Conservation (phyloP, 1,140 invertebrate genomes). For the Notospermus geniculatus region DNA sequence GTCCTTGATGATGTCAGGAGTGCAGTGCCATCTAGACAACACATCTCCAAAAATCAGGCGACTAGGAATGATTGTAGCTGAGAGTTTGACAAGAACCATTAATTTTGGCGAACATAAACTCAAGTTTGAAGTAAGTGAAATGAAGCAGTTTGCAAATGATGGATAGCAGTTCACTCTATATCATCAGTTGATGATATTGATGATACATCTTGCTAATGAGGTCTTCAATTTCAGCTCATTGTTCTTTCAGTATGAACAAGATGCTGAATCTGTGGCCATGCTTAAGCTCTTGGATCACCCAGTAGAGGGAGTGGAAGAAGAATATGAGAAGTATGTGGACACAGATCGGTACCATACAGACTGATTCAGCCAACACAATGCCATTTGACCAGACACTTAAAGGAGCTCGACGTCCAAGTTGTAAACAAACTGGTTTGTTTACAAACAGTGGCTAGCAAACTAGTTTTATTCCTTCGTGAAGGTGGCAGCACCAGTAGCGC, state of each 20-base stretch:
- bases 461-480: no score
- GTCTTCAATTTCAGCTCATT: no score
- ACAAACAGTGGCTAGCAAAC: no score
- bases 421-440: no score
- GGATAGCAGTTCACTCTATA: background rate
- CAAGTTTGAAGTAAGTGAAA: conserved; percentile 49
- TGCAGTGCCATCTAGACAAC: conserved; percentile 74
- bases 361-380: no score
- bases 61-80: conserved; percentile 77
- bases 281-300: conserved; percentile 19
- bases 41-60: conserved; percentile 63
- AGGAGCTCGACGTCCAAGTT: no score
- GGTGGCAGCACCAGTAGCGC: no score
- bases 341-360: no score
- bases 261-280: conserved; percentile 22
- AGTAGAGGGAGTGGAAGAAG: conserved; percentile 12
- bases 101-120: conserved; percentile 53
- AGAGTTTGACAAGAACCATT: conserved; percentile 66
- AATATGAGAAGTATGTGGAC: no score
- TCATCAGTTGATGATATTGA: background rate
- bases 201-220: background rate
- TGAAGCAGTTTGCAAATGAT: background rate
- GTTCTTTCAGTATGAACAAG: conserved; percentile 22
- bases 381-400: no score
- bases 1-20: conserved; percentile 64